These are phyloP conservation scores for Pararge aegeria DNA, from an alignment of 1,140 invertebrate species.

Conservation along the genomic window DNA sequence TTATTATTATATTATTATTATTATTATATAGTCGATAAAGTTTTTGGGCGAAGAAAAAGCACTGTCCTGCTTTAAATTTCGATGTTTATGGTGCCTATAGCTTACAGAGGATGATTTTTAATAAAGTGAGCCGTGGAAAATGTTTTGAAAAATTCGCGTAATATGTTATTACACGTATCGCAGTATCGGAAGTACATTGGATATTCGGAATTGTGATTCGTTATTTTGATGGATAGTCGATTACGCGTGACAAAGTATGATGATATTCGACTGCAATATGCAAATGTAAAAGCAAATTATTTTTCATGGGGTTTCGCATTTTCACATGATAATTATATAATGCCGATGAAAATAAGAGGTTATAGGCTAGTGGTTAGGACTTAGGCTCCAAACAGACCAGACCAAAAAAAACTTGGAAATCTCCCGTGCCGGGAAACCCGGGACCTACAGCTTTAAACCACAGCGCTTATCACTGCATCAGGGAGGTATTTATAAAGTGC, in stretches of 20 bases:
- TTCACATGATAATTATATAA: neutral
- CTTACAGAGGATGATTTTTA: constrained; percentile 3
- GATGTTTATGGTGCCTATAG: neutral
- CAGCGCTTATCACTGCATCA: no score
- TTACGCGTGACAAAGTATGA: constrained; percentile 6
- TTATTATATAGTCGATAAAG: no score
- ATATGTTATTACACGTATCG: constrained; percentile 3
- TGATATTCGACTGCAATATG: neutral
- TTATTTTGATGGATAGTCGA: constrained; percentile 17
- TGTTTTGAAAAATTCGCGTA: constrained; percentile 12
- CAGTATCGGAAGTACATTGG: neutral
- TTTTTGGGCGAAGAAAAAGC: no score
- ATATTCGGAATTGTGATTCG: constrained; percentile 9
- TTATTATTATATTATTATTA: no score
- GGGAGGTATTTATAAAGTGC: no score
- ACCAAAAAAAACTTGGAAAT: no score
- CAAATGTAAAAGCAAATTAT: neutral
- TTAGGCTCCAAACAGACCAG: no score
- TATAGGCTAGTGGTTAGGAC: no score
- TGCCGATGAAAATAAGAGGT: no score
- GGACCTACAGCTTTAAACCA: no score
- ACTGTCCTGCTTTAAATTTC: neutral
- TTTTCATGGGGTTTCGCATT: neutral
- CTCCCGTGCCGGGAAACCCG: no score
- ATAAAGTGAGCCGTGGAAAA: constrained; percentile 12